Evolutionary conservation across 2,113 vertebrate species (phyloP).

Genomic region (Rhizomys pruinosus): DNA sequence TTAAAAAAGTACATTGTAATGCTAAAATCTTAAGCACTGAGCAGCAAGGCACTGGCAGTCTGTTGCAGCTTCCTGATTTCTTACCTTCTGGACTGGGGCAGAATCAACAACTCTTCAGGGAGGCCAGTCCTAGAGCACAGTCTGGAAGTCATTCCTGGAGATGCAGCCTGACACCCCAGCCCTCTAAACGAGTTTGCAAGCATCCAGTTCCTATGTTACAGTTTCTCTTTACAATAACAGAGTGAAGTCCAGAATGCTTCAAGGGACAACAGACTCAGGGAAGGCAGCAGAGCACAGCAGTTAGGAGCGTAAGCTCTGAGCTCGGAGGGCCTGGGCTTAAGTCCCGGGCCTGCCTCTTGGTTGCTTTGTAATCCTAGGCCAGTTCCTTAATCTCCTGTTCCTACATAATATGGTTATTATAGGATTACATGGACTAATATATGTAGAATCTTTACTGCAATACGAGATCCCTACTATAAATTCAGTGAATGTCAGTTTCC

Average conservation of each 20-base stretch:
- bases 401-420: background rate
- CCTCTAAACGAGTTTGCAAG: background rate
- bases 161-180: background rate
- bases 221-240: slow-evolving; percentile 29
- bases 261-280: background rate
- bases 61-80: background rate
- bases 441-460: slow-evolving; percentile 19
- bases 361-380: background rate
- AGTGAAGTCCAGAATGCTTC: background rate
- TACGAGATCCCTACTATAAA: background rate
- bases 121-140: background rate
- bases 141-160: background rate
- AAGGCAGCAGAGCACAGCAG: background rate
- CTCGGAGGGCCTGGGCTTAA: slow-evolving; percentile 32
- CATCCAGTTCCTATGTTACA: background rate
- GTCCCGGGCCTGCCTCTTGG: slow-evolving; percentile 28
- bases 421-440: slow-evolving; percentile 45
- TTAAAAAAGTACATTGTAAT: background rate
- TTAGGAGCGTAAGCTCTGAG: slow-evolving; percentile 65
- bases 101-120: background rate
- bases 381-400: slow-evolving; percentile 56
- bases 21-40: background rate
- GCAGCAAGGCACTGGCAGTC: background rate
- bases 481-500: slow-evolving; percentile 7
- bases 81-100: background rate